These are phyloP conservation scores for Scaptomyza hsui DNA, from an alignment of 1,140 invertebrate genomes.

Conservation along the genomic window DNA sequence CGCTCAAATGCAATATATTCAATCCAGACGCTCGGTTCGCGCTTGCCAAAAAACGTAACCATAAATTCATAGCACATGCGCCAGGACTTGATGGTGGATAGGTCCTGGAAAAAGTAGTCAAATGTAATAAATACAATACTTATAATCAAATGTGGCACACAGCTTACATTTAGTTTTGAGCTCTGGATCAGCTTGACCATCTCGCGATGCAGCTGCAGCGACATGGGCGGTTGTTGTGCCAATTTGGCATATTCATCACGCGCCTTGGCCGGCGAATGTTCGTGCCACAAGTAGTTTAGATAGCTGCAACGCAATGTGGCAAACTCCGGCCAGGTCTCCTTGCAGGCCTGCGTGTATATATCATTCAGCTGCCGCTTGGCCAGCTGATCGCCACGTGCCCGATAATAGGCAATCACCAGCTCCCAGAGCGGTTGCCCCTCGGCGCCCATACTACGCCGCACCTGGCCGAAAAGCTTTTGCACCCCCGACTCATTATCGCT, in stretches of 20 bases:
- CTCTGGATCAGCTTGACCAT: conserved; percentile 69
- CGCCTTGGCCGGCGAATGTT: conserved; percentile 56
- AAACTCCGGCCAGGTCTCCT: conserved; percentile 60
- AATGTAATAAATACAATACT: not conserved
- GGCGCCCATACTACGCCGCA: conserved; percentile 47
- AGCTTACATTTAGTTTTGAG: conserved; percentile 32
- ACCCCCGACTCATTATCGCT: conserved; percentile 57
- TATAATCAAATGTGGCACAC: too few relatives aligned
- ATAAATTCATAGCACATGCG: conserved; percentile 75
- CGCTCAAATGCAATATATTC: conserved; percentile 77
- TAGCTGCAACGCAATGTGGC: conserved; percentile 63
- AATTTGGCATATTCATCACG: conserved; percentile 68
- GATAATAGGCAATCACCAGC: conserved; percentile 63
- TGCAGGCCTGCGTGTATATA: conserved; percentile 65
- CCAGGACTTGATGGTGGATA: conserved; percentile 50
- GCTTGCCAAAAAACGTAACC: conserved; percentile 69
- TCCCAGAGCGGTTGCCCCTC: conserved; percentile 56
- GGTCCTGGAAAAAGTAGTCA: conserved; percentile 27
- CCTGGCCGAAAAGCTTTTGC: conserved; percentile 56
- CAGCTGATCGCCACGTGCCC: conserved; percentile 40
- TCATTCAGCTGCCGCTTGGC: conserved; percentile 49
- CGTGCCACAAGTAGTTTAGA: conserved; percentile 65
- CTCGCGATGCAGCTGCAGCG: conserved; percentile 68
- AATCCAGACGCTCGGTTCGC: conserved; percentile 67
- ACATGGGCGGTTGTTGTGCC: conserved; percentile 65